A percentile compares a stretch with the other conserved stretches of the same genome.
phyloP scores from a whole-genome alignment of 2,113 vertebrate genomes.

The Lampris incognitus region DNA sequence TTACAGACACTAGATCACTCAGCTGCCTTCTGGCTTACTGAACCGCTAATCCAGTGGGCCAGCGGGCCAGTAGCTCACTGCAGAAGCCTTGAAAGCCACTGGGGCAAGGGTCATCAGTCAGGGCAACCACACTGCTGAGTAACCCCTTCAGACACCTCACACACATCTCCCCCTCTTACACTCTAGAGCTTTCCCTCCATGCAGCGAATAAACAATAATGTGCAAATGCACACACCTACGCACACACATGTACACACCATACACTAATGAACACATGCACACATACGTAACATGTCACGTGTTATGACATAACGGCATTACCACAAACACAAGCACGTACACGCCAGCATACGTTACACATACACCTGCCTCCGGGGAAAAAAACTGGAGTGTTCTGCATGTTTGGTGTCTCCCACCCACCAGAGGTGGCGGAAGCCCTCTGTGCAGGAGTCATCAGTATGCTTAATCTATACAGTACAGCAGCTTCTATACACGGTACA shows the following conservation, averaged over 20 bases:
- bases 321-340: slow-evolving; percentile 8
- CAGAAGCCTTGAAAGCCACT: slow-evolving; percentile 29
- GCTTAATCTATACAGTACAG: neutral
- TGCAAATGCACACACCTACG: no score
- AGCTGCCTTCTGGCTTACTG: slow-evolving; percentile 48
- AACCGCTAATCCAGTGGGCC: slow-evolving; percentile 37
- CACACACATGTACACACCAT: no score
- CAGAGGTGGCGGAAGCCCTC: slow-evolving; percentile 36
- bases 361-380: neutral
- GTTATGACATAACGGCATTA: slow-evolving; percentile 22
- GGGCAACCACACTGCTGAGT: slow-evolving; percentile 18
- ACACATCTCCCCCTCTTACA: no score
- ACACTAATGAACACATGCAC: neutral
- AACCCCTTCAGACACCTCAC: neutral
- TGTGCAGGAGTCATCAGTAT: slow-evolving; percentile 23
- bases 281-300: neutral
- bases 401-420: neutral
- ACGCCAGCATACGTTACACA: slow-evolving; percentile 16
- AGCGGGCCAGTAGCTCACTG: neutral
- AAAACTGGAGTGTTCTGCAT: neutral
- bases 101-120: slow-evolving; percentile 27
- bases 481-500: slow-evolving; percentile 19
- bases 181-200: no score
- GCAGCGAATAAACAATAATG: no score
- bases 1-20: slow-evolving; percentile 76